These are phyloP conservation scores for Seira ritae DNA, from an alignment of 2,888 invertebrate species.

Conservation along the genomic window DNA sequence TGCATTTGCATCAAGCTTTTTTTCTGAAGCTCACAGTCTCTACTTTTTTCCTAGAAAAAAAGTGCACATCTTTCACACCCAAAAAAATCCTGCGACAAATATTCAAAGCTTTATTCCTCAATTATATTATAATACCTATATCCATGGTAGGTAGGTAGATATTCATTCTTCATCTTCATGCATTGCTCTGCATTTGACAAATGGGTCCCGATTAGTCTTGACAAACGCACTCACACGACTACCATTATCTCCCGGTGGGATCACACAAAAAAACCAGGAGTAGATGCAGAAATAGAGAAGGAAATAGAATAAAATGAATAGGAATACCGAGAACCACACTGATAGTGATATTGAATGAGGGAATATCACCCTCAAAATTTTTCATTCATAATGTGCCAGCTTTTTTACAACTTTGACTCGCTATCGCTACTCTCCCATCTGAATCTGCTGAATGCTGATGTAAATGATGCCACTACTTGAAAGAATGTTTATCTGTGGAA, in stretches of 20 bases:
- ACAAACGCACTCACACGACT: constrained; percentile 68
- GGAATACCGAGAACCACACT: too few species aligned
- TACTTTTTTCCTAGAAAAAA: background rate
- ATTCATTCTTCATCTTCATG: constrained; percentile 47
- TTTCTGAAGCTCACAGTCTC: too few species aligned
- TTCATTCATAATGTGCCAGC: constrained; percentile 57
- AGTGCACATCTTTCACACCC: background rate
- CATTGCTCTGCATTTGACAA: constrained; percentile 67
- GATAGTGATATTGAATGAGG: too few species aligned
- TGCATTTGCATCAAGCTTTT: background rate
- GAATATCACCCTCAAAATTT: background rate
- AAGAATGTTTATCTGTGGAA: constrained; percentile 24
- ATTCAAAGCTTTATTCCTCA: constrained; percentile 7
- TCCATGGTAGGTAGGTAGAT: background rate
- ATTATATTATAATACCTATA: background rate
- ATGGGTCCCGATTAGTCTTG: constrained; percentile 72
- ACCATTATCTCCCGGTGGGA: constrained; percentile 55
- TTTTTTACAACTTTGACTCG: constrained; percentile 44
- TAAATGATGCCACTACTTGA: constrained; percentile 10
- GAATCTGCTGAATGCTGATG: constrained; percentile 1
- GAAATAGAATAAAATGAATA: background rate
- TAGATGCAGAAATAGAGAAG: background rate
- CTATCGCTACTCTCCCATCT: constrained; percentile 13
- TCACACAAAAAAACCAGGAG: constrained; percentile 45
- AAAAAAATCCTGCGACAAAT: background rate